Evolutionary conservation across 1,140 invertebrate genomes (phyloP).

Genomic region (Leptinotarsa undecemlineata): DNA sequence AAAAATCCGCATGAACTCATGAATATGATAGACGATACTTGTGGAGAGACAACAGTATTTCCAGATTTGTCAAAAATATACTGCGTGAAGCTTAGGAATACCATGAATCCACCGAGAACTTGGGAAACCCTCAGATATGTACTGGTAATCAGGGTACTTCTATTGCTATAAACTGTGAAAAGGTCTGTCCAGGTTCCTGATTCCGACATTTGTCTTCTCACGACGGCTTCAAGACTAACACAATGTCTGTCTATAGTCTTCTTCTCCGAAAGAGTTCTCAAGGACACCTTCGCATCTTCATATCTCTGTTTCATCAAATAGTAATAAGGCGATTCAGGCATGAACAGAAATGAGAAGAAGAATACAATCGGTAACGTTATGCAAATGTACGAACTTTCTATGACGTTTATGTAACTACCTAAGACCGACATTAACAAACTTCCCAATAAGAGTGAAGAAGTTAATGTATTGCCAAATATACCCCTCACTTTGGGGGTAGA

Average conservation of each 20-base stretch:
- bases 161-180: constrained; percentile 55
- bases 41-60: constrained; percentile 61
- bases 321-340: constrained; percentile 51
- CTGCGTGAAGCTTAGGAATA: constrained; percentile 67
- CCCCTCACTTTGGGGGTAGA: constrained; percentile 38
- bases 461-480: constrained; percentile 53
- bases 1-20: constrained; percentile 65
- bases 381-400: constrained; percentile 25
- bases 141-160: constrained; percentile 52
- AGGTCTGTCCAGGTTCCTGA: constrained; percentile 37
- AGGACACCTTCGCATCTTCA: constrained; percentile 30
- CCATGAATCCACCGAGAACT: constrained; percentile 66
- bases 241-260: constrained; percentile 30
- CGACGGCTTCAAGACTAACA: constrained; percentile 30
- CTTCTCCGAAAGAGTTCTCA: neutral
- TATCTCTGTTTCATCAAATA: constrained; percentile 41
- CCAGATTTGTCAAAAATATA: constrained; percentile 58
- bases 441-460: constrained; percentile 57
- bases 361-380: constrained; percentile 24
- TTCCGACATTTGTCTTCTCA: constrained; percentile 41
- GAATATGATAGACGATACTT: constrained; percentile 62
- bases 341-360: constrained; percentile 25
- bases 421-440: constrained; percentile 58
- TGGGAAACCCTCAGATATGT: constrained; percentile 61
- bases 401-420: constrained; percentile 25